phyloP scores from a whole-genome alignment of 2,113 vertebrate genomes.

The Solea senegalensis region DNA sequence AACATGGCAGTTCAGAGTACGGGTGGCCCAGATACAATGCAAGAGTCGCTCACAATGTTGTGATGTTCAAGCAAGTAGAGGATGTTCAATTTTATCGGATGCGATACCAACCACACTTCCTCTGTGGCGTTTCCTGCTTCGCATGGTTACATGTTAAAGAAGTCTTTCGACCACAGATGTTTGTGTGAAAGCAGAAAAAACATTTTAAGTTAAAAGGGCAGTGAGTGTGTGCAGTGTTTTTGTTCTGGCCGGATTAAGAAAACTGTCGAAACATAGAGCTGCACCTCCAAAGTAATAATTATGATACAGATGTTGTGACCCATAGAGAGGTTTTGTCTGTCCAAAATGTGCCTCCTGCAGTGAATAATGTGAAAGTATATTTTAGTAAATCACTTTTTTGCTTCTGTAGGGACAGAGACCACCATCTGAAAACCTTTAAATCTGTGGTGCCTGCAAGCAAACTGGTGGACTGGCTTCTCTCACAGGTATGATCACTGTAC shows the following conservation, averaged over 20 bases:
- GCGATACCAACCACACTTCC: constrained; percentile 14
- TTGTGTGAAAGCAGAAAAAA: neutral
- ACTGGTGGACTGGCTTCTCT: constrained; percentile 95
- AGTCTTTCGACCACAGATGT: neutral
- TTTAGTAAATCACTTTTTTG: constrained; percentile 24
- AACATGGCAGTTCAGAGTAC: neutral
- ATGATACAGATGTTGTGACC: neutral
- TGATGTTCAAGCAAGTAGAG: neutral
- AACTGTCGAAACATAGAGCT: neutral
- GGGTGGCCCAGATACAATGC: constrained; percentile 1
- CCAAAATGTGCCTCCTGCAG: neutral
- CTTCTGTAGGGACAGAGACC: constrained; percentile 88
- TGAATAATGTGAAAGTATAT: neutral
- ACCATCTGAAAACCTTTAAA: constrained; percentile 97
- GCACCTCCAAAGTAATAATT: neutral
- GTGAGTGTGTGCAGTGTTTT: neutral
- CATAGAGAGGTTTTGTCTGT: neutral
- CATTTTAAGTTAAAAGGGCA: neutral
- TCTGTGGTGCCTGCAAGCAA: constrained; percentile 95
- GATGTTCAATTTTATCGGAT: neutral
- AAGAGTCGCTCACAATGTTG: neutral
- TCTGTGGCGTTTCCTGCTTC: constrained; percentile 44
- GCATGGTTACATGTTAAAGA: constrained; percentile 1
- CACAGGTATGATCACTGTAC: constrained; percentile 85
- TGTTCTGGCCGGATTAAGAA: neutral